Evolutionary conservation across 2,113 vertebrate genomes (phyloP), one percentile per base, ranked within the genome.

Genomic region (Proteles cristata): DNA sequence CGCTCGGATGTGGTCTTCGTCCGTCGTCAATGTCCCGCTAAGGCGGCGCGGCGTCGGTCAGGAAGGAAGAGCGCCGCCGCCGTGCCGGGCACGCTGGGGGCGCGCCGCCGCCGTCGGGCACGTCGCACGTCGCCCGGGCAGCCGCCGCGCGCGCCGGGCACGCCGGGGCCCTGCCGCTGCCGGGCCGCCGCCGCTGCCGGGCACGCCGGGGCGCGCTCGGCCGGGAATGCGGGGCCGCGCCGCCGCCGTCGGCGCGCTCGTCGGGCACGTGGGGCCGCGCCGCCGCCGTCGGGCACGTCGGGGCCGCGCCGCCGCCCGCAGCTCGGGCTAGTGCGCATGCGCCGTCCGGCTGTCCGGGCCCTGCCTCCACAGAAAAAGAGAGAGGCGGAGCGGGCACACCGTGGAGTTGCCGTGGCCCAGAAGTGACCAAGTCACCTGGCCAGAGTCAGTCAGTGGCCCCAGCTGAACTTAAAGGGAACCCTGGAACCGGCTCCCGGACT

Each of bases 271-370:
- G n/a, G n/a, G n/a, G n/a, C n/a, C n/a, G n/a, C n/a, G n/a, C n/a
- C n/a, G n/a, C 39, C 39, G 39, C 39, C 39, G 3, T 39, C 39
- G 3, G 3, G 39, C 39, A 2, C 39, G 50, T 50, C 50, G 16
- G 53, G 4, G 53, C 16, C 16, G 53, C 53, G 0, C 15, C 11
- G 8, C 55, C 16, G 2, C 11, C 33, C 48, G n/a, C 16, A 2
- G 35, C 80, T 2, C 48, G 19, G 43, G 15, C 31, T 43, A 2
- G 2, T 17, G 55, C 55, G 71, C 39, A 7, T 31, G 39, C 39
- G 3, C 68, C 1, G 0, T 16, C 1, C n/a, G 6, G 16, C 25
- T 2, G 1, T 15, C 76, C 17, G 15, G 45, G 23, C 8, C 33
- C 5, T 39, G 19, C 39, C 35, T 31, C 3, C 17, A 6, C 33